Conservation (phyloP, 2,797 vertebrate genomes). For the Atherinosoma microstoma region DNA sequence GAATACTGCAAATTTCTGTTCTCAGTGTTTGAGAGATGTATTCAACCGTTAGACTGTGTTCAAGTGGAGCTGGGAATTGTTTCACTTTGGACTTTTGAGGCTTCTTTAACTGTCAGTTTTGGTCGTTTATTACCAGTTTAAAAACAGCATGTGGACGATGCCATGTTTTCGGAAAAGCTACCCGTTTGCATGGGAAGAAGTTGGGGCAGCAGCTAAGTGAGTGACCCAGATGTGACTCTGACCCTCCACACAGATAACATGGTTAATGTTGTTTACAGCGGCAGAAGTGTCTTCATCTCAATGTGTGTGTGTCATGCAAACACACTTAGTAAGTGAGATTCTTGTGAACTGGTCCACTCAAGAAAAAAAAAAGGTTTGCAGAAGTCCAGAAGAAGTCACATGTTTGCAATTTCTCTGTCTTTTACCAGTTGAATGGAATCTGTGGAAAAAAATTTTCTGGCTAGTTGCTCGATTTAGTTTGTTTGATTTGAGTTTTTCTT, state of each 20-base stretch:
- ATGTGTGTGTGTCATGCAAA: conserved; percentile 7
- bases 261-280: conserved; percentile 11
- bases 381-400: background rate
- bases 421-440: background rate
- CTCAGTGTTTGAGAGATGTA: conserved; percentile 7
- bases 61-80: conserved; percentile 2
- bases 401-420: background rate
- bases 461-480: background rate
- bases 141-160: background rate
- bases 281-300: background rate
- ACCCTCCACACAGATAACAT: conserved; percentile 10
- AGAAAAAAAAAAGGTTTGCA: background rate
- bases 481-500: background rate
- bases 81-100: background rate
- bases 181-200: background rate
- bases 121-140: background rate
- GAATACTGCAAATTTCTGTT: conserved; percentile 32
- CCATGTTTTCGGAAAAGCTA: background rate
- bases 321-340: background rate
- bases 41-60: conserved; percentile 5
- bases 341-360: background rate
- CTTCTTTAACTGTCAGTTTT: background rate
- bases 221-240: conserved; percentile 11
- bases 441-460: background rate
- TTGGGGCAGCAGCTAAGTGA: background rate